A percentile compares a stretch with the other conserved stretches of the same genome.
phyloP scores from a whole-genome alignment of 92 coral and sea anemone genomes.

The Desmophyllum pertusum region DNA sequence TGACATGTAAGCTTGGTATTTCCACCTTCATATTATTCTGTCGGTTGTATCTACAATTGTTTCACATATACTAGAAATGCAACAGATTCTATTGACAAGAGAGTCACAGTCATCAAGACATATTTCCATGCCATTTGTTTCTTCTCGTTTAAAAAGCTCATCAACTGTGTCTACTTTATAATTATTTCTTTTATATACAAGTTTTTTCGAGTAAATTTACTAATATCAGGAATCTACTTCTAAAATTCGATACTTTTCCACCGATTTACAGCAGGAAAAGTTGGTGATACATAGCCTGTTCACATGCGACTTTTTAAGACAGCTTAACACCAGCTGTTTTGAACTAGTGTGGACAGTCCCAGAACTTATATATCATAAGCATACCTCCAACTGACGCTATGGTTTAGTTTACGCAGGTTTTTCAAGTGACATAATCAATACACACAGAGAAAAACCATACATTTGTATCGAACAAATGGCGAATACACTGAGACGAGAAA shows the following conservation, averaged over 20 bases:
- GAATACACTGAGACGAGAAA: not conserved
- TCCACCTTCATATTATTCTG: slow-evolving; percentile 10
- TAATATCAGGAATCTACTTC: not conserved
- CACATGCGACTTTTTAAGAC: not conserved
- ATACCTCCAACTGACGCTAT: not conserved
- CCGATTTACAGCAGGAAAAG: not conserved
- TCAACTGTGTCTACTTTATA: not conserved
- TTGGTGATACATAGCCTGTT: too few relatives aligned
- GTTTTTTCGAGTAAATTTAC: not conserved
- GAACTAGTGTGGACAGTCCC: not conserved
- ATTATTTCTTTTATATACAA: slow-evolving; percentile 5
- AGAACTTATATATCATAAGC: not conserved
- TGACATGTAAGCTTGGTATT: not conserved
- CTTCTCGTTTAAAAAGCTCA: not conserved
- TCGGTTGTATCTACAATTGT: slow-evolving; percentile 18
- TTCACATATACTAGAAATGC: slow-evolving; percentile 2
- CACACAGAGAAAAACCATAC: not conserved
- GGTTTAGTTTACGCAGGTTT: not conserved
- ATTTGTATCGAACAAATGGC: slow-evolving; percentile 4
- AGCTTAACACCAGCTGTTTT: not conserved
- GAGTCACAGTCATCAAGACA: not conserved
- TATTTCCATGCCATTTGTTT: not conserved
- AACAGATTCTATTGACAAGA: not conserved
- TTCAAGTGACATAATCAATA: not conserved
- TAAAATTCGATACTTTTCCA: not conserved